Evolutionary conservation across 2,797 vertebrate species (phyloP).

Genomic region (Semaprochilodus insignis): DNA sequence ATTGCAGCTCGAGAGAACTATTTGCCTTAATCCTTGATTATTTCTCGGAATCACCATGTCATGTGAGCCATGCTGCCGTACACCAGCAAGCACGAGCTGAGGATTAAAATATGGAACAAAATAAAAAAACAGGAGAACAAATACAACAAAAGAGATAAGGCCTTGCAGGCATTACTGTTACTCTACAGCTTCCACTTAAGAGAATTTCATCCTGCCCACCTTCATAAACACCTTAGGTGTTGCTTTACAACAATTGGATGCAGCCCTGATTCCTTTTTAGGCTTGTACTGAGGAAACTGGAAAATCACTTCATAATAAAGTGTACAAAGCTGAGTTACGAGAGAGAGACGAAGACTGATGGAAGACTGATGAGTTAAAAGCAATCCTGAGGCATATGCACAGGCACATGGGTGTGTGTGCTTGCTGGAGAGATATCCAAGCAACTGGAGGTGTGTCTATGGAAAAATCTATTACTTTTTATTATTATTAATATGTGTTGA

Average conservation of each 20-base stretch:
- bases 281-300: not conserved
- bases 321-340: not conserved
- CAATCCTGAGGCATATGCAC: not conserved
- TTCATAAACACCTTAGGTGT: not conserved
- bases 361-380: not conserved
- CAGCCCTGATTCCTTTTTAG: not conserved
- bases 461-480: too few relatives aligned
- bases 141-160: not conserved
- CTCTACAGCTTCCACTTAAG: not conserved
- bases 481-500: too few relatives aligned
- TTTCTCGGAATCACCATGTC: not conserved
- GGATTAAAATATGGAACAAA: slow-evolving; percentile 14
- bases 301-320: not conserved
- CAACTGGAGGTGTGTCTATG: not conserved
- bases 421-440: not conserved
- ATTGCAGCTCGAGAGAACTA: not conserved
- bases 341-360: not conserved
- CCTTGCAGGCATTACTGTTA: not conserved
- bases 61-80: not conserved
- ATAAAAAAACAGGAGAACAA: not conserved
- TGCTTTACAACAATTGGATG: not conserved
- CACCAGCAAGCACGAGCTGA: not conserved
- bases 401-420: not conserved
- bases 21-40: slow-evolving; percentile 24
- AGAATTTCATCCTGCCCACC: not conserved